Base-by-base conservation (phyloP, 2,113 vertebrate species). In the Otis tarda region DNA sequence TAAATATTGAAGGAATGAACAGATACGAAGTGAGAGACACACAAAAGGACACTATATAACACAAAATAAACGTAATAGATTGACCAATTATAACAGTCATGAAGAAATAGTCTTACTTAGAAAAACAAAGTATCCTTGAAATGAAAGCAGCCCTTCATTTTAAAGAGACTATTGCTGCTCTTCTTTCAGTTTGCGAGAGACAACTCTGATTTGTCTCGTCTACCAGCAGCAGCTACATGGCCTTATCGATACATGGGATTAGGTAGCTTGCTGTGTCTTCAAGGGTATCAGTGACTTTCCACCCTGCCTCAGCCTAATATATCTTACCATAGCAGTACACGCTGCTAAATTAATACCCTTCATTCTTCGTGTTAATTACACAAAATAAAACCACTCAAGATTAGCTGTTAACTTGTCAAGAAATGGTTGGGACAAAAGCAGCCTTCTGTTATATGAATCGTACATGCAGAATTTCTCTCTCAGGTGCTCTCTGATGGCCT, bases 201-300 rank as follows among this genome's bases (percentile, higher is more conserved):
- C 27, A 74, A 10, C 7, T 27, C 57, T 28, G 16, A 68, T 52
- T 37, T 75, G 8, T 60, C 55, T 83, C 27, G 35, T 74, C 17
- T 45, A 17, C 15, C 52, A 89, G 53, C 21, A 73, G 43, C 55
- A 79, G 52, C 45, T 79, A 24, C 0, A 0, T 63, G 64, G 19
- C 22, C 5, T 90, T 56, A 49, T 28, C 0, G 0, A 63, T 41
- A 70, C 0, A 0, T 12, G 22, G n/a, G 22, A 21, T 63, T 77
- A 55, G 41, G 67, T 33, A 63, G 31, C 30, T 70, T 70, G 14
- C 23, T 64, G 12, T 7, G 18, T 63, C 7, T 37, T 87, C 67
- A 69, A 65, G 47, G 17, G 15, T 77, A 57, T 41, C n/a, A 22
- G 9, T 59, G 67, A 35, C 39, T 57, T 82, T 43, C 63, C 45